phyloP scores from a whole-genome alignment of 2,797 vertebrate species.

The Poecilia picta region DNA sequence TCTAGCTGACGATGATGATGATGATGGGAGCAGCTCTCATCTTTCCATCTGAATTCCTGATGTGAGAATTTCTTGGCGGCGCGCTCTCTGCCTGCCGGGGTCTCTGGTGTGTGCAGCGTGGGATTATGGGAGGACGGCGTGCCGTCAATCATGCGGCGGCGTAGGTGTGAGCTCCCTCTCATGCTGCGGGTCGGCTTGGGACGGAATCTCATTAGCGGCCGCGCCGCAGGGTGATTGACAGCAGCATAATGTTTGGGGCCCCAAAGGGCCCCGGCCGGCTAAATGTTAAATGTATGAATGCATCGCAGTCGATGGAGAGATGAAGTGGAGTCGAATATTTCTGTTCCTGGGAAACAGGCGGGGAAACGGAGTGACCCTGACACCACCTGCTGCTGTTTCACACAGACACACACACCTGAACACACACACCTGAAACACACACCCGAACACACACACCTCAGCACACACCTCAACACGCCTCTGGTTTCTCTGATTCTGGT shows the following conservation, averaged over 20 bases:
- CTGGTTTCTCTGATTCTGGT: not conserved
- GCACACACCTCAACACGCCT: conserved; percentile 3
- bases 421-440: not conserved
- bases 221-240: conserved; percentile 65
- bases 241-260: conserved; percentile 64
- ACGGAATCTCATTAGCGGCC: conserved; percentile 63
- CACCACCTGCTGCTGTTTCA: conserved; percentile 35
- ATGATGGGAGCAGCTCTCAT: conserved; percentile 35
- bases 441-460: not conserved
- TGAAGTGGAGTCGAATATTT: conserved; percentile 58
- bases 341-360: conserved; percentile 43
- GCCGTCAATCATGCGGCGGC: conserved; percentile 63
- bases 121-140: conserved; percentile 61
- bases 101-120: conserved; percentile 58
- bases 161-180: conserved; percentile 63
- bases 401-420: not conserved
- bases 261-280: conserved; percentile 32
- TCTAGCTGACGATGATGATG: conserved; percentile 30
- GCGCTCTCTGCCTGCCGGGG: conserved; percentile 33
- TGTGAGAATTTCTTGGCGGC: conserved; percentile 45
- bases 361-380: conserved; percentile 45
- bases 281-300: conserved; percentile 72
- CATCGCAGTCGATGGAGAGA: conserved; percentile 58
- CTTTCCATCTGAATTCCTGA: conserved; percentile 52
- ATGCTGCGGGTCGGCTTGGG: conserved; percentile 53